Conservation (phyloP, 1,140 invertebrate genomes). For the Araneus ventricosus region DNA sequence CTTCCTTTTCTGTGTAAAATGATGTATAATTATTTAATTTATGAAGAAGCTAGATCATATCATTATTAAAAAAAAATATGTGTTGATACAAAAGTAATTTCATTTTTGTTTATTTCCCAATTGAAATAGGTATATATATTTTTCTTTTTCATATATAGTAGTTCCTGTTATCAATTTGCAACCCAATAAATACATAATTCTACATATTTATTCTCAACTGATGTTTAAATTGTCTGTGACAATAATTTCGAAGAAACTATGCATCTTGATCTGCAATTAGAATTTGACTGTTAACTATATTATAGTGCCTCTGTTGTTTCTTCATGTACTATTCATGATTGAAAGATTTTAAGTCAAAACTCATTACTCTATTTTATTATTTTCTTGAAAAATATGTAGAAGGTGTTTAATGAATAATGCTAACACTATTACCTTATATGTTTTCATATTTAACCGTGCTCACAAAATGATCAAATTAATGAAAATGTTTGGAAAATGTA, state of each 20-base stretch:
- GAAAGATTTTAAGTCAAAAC: background rate
- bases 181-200: too few species aligned
- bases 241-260: background rate
- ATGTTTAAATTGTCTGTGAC: background rate
- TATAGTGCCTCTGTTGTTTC: slow-evolving; percentile 17
- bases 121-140: too few species aligned
- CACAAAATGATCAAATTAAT: background rate
- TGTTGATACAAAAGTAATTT: too few species aligned
- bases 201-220: too few species aligned
- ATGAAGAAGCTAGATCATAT: too few species aligned
- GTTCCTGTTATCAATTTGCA: too few species aligned
- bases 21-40: too few species aligned
- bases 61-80: too few species aligned
- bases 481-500: background rate
- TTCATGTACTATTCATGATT: background rate
- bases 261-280: background rate
- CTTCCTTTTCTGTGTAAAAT: too few species aligned
- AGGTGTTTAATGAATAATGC: background rate
- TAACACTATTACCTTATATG: background rate
- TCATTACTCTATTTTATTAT: background rate
- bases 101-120: too few species aligned
- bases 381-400: background rate
- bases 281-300: background rate
- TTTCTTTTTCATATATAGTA: too few species aligned
- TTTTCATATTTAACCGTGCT: background rate